Evolutionary conservation across 23 tunicate genomes (phyloP).

Genomic region (Ciona savignyi): DNA sequence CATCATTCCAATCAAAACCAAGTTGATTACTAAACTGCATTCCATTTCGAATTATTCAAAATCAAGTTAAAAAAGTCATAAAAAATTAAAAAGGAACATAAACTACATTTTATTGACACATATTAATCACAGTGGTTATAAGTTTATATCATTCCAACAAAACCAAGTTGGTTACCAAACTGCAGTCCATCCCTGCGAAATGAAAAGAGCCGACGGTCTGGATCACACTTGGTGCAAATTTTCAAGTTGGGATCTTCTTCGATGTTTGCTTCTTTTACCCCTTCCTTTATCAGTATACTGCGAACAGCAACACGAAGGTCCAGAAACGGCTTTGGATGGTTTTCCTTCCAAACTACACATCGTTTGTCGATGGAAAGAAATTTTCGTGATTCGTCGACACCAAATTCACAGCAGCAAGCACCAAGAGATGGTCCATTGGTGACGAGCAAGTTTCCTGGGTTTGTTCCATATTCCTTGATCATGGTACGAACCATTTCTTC

Average conservation of each 20-base stretch:
- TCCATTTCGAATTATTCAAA: no score
- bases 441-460: conserved; percentile 52
- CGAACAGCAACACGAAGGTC: conserved; percentile 57
- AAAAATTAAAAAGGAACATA: no score
- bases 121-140: no score
- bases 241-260: conserved; percentile 24
- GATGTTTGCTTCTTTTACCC: conserved; percentile 27
- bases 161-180: conserved; percentile 84
- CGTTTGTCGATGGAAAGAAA: conserved; percentile 38
- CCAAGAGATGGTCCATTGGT: conserved; percentile 74
- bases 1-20: no score
- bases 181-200: conserved; percentile 64
- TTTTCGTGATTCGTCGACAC: conserved; percentile 37
- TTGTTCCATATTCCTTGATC: conserved; percentile 42
- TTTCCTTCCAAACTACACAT: conserved; percentile 62
- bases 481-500: conserved; percentile 37
- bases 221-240: conserved; percentile 87
- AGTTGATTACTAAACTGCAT: no score
- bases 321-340: conserved; percentile 42
- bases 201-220: conserved; percentile 49
- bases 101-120: no score
- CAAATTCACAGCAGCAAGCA: conserved; percentile 88
- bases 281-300: conserved; percentile 36
- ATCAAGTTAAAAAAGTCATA: no score
- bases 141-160: conserved; percentile 37